phyloP scores from a whole-genome alignment of 2,888 invertebrate species.

The Caenorhabditis drosophilae region DNA sequence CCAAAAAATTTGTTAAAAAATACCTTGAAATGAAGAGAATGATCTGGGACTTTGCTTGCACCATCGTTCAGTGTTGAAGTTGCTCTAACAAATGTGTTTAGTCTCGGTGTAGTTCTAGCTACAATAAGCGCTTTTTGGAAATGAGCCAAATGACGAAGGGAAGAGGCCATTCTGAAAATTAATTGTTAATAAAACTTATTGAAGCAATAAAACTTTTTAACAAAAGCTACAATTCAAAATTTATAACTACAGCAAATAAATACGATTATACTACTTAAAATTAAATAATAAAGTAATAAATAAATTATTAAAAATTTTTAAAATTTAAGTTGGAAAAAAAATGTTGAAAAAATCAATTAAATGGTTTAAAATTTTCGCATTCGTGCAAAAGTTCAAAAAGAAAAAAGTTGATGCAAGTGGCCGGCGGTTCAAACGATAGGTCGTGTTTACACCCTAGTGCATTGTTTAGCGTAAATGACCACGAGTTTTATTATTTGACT shows the following conservation, averaged over 20 bases:
- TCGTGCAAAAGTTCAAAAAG: conserved; percentile 1
- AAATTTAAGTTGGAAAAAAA: conserved; percentile 9
- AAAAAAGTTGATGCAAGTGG: no score
- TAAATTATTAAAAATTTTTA: not conserved
- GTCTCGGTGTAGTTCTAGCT: conserved; percentile 38
- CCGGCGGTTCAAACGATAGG: no score
- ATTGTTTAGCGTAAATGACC: no score
- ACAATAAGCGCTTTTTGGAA: conserved; percentile 44
- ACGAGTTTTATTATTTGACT: no score
- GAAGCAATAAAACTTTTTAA: not conserved
- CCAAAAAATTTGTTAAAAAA: not conserved
- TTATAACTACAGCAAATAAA: conserved; percentile 16
- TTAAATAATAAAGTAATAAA: not conserved
- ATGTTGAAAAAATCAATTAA: no score
- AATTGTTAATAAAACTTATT: not conserved
- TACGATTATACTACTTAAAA: not conserved
- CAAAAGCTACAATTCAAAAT: not conserved
- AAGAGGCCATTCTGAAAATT: conserved; percentile 38
- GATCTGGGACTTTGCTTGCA: conserved; percentile 55
- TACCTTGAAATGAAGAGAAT: conserved; percentile 58
- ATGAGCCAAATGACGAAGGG: conserved; percentile 41
- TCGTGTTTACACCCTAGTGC: no score
- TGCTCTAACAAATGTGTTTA: conserved; percentile 35
- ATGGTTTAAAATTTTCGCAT: conserved; percentile 12
- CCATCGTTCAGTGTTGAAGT: conserved; percentile 55